These are phyloP conservation scores for Halictus rubicundus DNA, from an alignment of 1,140 invertebrate species.

Conservation along the genomic window DNA sequence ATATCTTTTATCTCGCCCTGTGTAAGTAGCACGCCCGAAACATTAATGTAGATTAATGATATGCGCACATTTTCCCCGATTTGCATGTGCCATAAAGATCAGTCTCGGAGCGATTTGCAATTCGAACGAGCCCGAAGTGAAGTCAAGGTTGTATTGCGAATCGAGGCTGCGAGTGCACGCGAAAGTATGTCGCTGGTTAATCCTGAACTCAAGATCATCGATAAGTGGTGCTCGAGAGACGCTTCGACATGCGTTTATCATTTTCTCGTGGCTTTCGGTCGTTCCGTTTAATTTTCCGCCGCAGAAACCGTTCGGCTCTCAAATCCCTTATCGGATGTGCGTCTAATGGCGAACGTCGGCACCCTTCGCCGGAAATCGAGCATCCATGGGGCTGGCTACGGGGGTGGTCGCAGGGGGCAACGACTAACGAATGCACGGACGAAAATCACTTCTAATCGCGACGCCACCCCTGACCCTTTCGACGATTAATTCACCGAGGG, in stretches of 20 bases:
- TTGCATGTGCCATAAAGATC: no score
- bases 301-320: conserved; percentile 28
- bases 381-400: neutral
- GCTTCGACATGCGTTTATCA: conserved; percentile 41
- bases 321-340: conserved; percentile 45
- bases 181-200: conserved; percentile 23
- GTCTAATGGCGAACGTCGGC: conserved; percentile 38
- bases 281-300: conserved; percentile 45
- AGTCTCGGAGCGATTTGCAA: no score
- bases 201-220: conserved; percentile 11
- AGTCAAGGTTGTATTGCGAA: no score
- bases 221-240: conserved; percentile 26
- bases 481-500: conserved; percentile 28
- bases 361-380: conserved; percentile 36
- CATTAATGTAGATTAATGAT: no score
- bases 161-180: no score
- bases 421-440: conserved; percentile 43
- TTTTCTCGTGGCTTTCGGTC: neutral
- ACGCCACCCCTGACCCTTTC: conserved; percentile 38
- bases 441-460: conserved; percentile 47
- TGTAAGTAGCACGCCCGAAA: no score
- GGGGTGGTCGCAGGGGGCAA: neutral
- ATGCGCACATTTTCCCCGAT: no score
- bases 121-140: no score
- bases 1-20: no score